Evolutionary conservation across 2,888 invertebrate species (phyloP).

Genomic region (Neelides folsomi): DNA sequence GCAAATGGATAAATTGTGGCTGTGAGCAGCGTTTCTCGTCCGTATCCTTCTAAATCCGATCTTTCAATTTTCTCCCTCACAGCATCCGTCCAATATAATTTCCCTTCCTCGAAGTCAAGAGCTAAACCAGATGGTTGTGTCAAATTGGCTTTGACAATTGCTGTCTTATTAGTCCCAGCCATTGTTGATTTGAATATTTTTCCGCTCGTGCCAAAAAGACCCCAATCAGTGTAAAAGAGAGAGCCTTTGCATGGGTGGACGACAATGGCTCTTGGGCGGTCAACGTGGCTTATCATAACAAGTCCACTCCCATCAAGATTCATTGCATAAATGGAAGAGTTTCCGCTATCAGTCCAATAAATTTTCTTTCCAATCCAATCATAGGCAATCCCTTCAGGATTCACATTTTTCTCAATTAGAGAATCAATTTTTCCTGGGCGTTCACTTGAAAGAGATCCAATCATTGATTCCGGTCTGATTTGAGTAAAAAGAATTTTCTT

Average conservation of each 20-base stretch:
- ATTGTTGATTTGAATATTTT: conserved; percentile 90
- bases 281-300: conserved; percentile 84
- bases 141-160: conserved; percentile 76
- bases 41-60: conserved; percentile 70
- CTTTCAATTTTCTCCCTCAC: conserved; percentile 90
- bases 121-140: conserved; percentile 92
- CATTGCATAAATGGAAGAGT: conserved; percentile 89
- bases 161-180: conserved; percentile 82
- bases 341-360: conserved; percentile 94
- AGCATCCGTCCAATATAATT: conserved; percentile 91
- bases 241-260: conserved; percentile 86
- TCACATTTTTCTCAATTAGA: conserved; percentile 64
- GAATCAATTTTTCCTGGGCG: conserved; percentile 43
- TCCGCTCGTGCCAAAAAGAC: conserved; percentile 77
- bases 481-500: conserved; percentile 82
- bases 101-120: conserved; percentile 75
- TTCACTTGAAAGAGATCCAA: conserved; percentile 55
- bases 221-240: conserved; percentile 93
- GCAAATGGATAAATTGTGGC: conserved; percentile 93
- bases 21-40: conserved; percentile 68
- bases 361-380: conserved; percentile 97
- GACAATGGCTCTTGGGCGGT: conserved; percentile 85
- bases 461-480: conserved; percentile 78
- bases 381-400: conserved; percentile 86
- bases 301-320: conserved; percentile 73